phyloP scores from a whole-genome alignment of 2,888 invertebrate genomes.

The Stegana nigrithorax region DNA sequence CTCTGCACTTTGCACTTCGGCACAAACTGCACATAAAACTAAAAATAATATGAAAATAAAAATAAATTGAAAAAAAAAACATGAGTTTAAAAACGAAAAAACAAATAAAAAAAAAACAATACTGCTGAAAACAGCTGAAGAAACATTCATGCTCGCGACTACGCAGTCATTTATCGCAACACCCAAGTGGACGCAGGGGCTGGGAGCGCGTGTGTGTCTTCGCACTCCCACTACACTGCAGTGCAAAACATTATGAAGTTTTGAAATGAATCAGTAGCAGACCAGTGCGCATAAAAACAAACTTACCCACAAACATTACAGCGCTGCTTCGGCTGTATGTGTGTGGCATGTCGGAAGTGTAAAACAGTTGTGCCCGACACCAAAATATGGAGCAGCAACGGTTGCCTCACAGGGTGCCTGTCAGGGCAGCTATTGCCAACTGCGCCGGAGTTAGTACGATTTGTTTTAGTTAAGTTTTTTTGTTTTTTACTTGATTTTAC shows the following conservation, averaged over 20 bases:
- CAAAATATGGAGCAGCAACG: background rate
- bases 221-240: background rate
- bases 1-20: too few species aligned
- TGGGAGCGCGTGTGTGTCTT: background rate
- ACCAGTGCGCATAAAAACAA: too few species aligned
- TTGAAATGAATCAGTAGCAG: background rate
- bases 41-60: background rate
- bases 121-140: slow-evolving; percentile 2
- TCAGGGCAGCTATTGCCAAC: too few species aligned
- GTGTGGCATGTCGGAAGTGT: slow-evolving; percentile 1
- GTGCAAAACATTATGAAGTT: slow-evolving; percentile 8
- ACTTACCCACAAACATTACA: too few species aligned
- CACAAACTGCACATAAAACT: too few species aligned
- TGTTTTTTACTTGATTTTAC: background rate
- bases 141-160: background rate
- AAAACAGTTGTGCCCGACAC: slow-evolving; percentile 3
- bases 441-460: too few species aligned
- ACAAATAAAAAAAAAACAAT: background rate
- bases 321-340: background rate
- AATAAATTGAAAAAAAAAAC: background rate
- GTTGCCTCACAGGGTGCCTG: too few species aligned
- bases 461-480: too few species aligned
- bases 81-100: background rate
- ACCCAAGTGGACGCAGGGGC: background rate
- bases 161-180: too few species aligned